Evolutionary conservation across 2,797 vertebrate genomes (phyloP), one percentile per base, ranked within the genome.

Genomic region (Cirrhinus mrigala): DNA sequence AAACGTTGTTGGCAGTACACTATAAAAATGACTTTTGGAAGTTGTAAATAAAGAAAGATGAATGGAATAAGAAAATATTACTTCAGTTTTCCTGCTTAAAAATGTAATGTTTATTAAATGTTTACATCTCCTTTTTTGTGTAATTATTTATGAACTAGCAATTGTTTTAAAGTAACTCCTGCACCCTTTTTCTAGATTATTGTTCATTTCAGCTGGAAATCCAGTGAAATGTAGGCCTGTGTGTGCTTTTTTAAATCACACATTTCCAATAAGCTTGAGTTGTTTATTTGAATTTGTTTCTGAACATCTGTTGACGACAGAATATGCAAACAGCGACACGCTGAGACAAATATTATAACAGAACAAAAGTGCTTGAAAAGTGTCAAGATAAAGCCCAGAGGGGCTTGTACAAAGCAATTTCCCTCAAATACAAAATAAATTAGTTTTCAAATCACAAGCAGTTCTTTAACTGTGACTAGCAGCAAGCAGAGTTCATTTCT

Each of bases 401-500:
- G 24, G 27, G n/a, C 40, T 22, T 56, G 20, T 22, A n/a, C 16
- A 29, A 46, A 62, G 2, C 15, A 12, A 12, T 29, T 62, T 48
- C n/a, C 9, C 16, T 18, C n/a, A 44, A 27, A n/a, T 60, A 22
- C n/a, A 5, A 46, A 24, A 77, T 20, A 10, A 78, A 79, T 44
- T 50, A 0, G 7, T 16, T 78, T 78, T 27, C 9, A 44, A 46
- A 46, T 46, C 14, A 64, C 27, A 27, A 29, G 62, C n/a, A 11
- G 9, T 24, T 24, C 6, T 68, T 46, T 48, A 27, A 46, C 24
- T 60, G 12, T 56, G 33, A 56, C 50, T 37, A 56, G 52, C 18
- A 37, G 74, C 15, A 78, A 40, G 1, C 9, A 29, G 81, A 58
- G 66, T 70, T 70, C 18, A 79, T 24, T 80, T 60, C 24, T 85